Conservation (phyloP, 2,888 invertebrate genomes). For the Drosophila borealis region DNA sequence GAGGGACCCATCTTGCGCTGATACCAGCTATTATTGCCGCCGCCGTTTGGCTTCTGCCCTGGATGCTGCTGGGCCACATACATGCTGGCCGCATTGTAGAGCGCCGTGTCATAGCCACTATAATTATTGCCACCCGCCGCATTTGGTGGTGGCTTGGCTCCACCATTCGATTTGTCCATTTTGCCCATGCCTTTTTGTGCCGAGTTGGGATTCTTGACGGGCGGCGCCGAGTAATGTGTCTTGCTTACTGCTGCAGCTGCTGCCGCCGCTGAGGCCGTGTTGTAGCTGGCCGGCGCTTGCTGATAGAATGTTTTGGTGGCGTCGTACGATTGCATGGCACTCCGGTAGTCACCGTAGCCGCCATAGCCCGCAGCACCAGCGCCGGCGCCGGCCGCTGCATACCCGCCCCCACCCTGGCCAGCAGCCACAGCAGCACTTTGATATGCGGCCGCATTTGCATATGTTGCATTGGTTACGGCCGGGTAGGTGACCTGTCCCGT, state of each 20-base stretch:
- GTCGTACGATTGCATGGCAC: slow-evolving; percentile 90
- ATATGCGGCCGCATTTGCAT: slow-evolving; percentile 94
- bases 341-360: slow-evolving; percentile 86
- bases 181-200: slow-evolving; percentile 84
- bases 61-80: slow-evolving; percentile 93
- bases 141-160: slow-evolving; percentile 85
- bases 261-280: slow-evolving; percentile 83
- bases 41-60: slow-evolving; percentile 73
- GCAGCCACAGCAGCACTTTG: slow-evolving; percentile 88
- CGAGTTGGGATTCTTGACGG: slow-evolving; percentile 88
- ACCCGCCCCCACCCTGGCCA: slow-evolving; percentile 85
- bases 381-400: slow-evolving; percentile 55
- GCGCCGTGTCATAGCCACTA: slow-evolving; percentile 96
- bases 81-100: slow-evolving; percentile 97
- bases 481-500: slow-evolving; percentile 84
- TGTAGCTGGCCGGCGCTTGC: slow-evolving; percentile 87
- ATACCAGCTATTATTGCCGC: slow-evolving; percentile 84
- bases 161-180: slow-evolving; percentile 80
- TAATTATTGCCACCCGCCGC: slow-evolving; percentile 89
- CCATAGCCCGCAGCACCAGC: slow-evolving; percentile 87
- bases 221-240: slow-evolving; percentile 86
- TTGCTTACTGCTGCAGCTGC: slow-evolving; percentile 84
- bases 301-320: slow-evolving; percentile 94
- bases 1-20: slow-evolving; percentile 86
- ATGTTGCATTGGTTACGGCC: slow-evolving; percentile 87